Evolutionary conservation across 2,797 vertebrate species (phyloP), one percentile per base, ranked within the genome.

Genomic region (Enoplosus armatus): DNA sequence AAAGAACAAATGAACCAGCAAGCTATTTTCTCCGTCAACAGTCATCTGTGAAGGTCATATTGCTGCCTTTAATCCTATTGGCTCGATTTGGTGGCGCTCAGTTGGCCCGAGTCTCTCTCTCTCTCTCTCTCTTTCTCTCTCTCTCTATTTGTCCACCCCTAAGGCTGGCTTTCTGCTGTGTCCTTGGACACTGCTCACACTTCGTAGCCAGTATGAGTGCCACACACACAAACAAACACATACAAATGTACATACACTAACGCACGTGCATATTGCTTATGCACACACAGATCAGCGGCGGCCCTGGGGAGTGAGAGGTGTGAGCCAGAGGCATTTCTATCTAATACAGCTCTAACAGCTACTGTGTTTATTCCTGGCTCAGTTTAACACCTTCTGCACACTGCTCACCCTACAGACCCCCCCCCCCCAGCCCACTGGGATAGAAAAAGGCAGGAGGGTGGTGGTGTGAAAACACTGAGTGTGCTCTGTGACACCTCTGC

Each of bases 181-280:
- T 88, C 89, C 92, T 92, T 93, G 86, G 87, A 90, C 74, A 50
- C 78, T 75, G 78, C 74, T 90, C 85, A 82, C 78, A 70, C 81
- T 84, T 68, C 51, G 69, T 72, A 81, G 68, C 78, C 79, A 76
- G 65, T 5, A 26, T 41, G 27, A 77, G 64, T 27, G 58, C 33
- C 29, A 60, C n/a, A 65, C 18, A 20, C n/a, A 61, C 11, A 20
- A 20, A 65, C 11, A 27, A 33, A 56, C 51, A 47, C 45, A 41
- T 20, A 60, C 33, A 48, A 16, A n/a, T n/a, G 29, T 27, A 51
- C 24, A 56, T 4, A 71, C 35, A 31, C 5, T 24, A 5, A 67
- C 56, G 58, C 48, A 8, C 2, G 3, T 64, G 43, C 47, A 72
- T 39, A 35, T 39, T 60, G 31, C 50, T 48, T 11, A 47, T n/a